Evolutionary conservation across 2,797 vertebrate species (phyloP).

Genomic region (Mycteria americana): DNA sequence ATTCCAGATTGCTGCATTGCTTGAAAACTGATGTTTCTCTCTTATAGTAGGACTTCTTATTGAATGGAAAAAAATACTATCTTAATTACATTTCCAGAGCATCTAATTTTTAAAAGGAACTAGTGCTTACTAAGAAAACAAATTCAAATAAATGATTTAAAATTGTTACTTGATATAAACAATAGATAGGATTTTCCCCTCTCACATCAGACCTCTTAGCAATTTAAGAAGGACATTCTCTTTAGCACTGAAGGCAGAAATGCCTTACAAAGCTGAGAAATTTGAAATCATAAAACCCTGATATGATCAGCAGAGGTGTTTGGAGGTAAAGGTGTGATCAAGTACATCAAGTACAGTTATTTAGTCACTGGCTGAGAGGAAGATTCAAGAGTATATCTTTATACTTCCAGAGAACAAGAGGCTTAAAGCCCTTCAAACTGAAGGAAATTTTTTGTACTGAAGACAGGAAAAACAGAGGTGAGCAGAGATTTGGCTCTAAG

Average conservation of each 20-base stretch:
- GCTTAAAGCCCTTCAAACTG: neutral
- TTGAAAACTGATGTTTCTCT: conserved; percentile 26
- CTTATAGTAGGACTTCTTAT: neutral
- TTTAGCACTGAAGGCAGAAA: neutral
- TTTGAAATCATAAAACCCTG: neutral
- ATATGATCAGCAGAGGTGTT: neutral
- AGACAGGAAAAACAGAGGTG: neutral
- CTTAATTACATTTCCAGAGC: conserved; percentile 47
- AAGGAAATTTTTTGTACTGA: neutral
- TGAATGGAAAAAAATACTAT: neutral
- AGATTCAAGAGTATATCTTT: neutral
- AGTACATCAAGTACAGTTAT: neutral
- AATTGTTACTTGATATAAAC: neutral
- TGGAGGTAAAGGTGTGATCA: neutral
- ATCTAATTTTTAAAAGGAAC: neutral
- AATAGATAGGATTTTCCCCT: neutral
- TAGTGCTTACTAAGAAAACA: neutral
- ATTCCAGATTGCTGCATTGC: conserved; percentile 12
- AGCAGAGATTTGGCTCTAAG: neutral
- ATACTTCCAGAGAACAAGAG: neutral
- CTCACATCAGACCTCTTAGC: neutral
- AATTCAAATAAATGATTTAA: neutral
- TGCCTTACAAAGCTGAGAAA: neutral
- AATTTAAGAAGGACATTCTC: neutral
- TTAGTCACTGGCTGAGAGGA: neutral